Percentiles rank a stretch among this genome's conserved stretches.
Conservation (phyloP, 1,140 invertebrate species). For the Phymastichus coffea region DNA sequence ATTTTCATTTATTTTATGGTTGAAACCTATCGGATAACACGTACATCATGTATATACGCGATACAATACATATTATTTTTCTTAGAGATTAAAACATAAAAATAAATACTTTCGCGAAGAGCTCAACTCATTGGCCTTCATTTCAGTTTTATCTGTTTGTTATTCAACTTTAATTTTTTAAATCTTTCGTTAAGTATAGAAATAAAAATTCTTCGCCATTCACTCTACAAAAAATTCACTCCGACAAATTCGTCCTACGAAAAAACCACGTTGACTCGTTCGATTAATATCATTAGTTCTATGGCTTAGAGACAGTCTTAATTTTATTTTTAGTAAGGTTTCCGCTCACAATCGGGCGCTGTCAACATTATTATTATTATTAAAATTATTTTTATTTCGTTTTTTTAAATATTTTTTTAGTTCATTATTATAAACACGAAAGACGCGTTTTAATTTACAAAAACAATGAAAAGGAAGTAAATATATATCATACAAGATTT, state of each 20-base stretch:
- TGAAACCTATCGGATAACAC: too few species aligned
- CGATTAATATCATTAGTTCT: conserved; percentile 45
- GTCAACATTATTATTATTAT: not conserved
- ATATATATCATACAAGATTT: too few species aligned
- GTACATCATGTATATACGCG: too few species aligned
- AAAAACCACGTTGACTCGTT: conserved; percentile 38
- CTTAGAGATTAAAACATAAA: conserved; percentile 24
- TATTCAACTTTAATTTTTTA: not conserved
- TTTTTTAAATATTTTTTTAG: not conserved
- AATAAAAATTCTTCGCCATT: conserved; percentile 28
- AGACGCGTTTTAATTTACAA: not conserved
- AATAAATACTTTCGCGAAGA: conserved; percentile 32
- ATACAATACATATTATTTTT: conserved; percentile 5
- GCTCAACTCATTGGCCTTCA: conserved; percentile 17
- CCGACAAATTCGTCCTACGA: conserved; percentile 1
- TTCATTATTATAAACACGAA: not conserved
- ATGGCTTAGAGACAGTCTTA: conserved; percentile 50
- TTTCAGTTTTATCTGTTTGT: conserved; percentile 14
- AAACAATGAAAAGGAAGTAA: not conserved
- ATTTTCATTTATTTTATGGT: too few species aligned
- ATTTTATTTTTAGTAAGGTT: conserved; percentile 40
- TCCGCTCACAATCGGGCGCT: conserved; percentile 10
- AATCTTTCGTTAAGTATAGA: conserved; percentile 22
- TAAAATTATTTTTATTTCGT: not conserved
- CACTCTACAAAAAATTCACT: conserved; percentile 15